phyloP scores from a whole-genome alignment of 2,888 invertebrate genomes.

The Euclidia mi region DNA sequence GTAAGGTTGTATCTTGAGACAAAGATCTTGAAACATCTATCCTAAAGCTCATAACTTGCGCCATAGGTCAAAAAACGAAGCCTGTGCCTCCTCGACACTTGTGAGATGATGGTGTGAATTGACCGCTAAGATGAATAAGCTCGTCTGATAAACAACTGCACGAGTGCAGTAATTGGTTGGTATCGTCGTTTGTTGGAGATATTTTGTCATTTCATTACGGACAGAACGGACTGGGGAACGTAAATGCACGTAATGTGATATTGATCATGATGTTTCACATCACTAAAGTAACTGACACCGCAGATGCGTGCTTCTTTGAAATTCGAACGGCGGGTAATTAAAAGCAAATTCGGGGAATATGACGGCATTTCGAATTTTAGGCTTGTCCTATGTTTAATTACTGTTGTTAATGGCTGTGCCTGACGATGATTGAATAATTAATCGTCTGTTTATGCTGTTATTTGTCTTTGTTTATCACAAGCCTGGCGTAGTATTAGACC shows the following conservation, averaged over 20 bases:
- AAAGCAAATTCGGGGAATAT: too few relatives aligned
- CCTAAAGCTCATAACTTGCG: constrained; percentile 47
- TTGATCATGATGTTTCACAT: constrained; percentile 10
- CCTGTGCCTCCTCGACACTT: constrained; percentile 76
- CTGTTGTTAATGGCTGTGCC: too few relatives aligned
- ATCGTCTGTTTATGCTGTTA: too few relatives aligned
- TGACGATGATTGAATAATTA: too few relatives aligned
- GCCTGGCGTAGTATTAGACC: too few relatives aligned
- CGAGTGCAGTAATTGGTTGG: constrained; percentile 83
- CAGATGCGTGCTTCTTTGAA: neutral
- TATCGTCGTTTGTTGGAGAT: constrained; percentile 69
- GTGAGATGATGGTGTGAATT: constrained; percentile 89
- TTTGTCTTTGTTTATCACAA: too few relatives aligned
- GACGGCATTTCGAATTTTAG: too few relatives aligned
- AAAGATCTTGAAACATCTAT: neutral
- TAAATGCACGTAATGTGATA: constrained; percentile 8
- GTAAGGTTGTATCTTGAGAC: too few relatives aligned
- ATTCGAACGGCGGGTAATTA: neutral
- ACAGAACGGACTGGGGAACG: constrained; percentile 2
- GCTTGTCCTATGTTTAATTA: too few relatives aligned
- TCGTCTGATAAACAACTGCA: constrained; percentile 85
- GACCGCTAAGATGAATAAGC: constrained; percentile 87
- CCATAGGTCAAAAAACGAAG: constrained; percentile 76
- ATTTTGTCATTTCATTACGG: constrained; percentile 67
- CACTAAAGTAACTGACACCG: neutral